Evolutionary conservation across 2,113 vertebrate genomes (phyloP).

Genomic region (Neodontobutis hainanensis): DNA sequence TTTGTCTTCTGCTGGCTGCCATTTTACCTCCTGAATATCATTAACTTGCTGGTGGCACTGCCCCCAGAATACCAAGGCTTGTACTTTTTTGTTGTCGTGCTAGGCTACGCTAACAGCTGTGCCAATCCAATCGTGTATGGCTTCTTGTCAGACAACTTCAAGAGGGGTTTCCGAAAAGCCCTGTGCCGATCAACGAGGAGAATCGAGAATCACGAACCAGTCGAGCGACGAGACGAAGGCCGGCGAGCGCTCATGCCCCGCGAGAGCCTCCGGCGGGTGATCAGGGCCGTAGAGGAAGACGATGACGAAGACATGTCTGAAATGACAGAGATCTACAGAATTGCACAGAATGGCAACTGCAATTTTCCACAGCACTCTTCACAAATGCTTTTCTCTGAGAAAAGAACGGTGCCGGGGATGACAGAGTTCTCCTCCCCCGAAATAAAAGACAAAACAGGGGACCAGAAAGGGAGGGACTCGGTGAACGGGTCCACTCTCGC

Average conservation of each 20-base stretch:
- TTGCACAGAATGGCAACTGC: conserved; percentile 81
- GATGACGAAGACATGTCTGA: conserved; percentile 74
- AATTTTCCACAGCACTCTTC: conserved; percentile 57
- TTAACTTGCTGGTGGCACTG: conserved; percentile 87
- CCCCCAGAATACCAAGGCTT: conserved; percentile 85
- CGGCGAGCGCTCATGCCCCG: conserved; percentile 73
- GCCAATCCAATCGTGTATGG: conserved; percentile 95
- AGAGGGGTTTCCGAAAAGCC: conserved; percentile 91
- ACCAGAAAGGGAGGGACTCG: conserved; percentile 49
- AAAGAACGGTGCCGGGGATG: conserved; percentile 40
- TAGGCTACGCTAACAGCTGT: conserved; percentile 95
- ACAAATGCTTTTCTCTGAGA: conserved; percentile 54
- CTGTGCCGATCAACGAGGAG: conserved; percentile 84
- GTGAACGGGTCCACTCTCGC: conserved; percentile 44
- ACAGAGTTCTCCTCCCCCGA: conserved; percentile 55
- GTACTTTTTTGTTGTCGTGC: conserved; percentile 90
- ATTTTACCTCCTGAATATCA: conserved; percentile 91
- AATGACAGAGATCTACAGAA: conserved; percentile 83
- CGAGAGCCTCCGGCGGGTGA: conserved; percentile 72
- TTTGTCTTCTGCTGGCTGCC: conserved; percentile 96
- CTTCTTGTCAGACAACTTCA: conserved; percentile 96
- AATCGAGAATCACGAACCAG: conserved; percentile 74
- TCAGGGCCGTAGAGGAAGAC: conserved; percentile 63
- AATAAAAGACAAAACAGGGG: conserved; percentile 33
- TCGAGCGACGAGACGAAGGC: conserved; percentile 63